Conservation (phyloP, 2,888 invertebrate species). For the Lysandra bellargus region DNA sequence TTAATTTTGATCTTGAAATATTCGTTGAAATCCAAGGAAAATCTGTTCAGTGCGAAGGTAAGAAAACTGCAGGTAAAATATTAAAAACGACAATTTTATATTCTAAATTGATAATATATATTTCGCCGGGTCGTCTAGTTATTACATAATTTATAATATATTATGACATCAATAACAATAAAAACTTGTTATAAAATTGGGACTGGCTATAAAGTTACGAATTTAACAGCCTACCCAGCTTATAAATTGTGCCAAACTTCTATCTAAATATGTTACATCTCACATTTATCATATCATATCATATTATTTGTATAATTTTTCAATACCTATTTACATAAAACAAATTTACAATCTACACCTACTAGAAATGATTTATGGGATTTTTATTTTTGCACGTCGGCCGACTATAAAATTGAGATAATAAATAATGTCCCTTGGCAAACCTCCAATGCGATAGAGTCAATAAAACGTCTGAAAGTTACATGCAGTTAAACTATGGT, state of each 20-base stretch:
- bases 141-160: no score
- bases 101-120: no score
- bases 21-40: no score
- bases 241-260: neutral
- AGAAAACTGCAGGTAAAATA: no score
- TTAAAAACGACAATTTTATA: no score
- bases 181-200: no score
- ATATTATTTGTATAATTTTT: neutral
- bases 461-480: conserved; percentile 44
- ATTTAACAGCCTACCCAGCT: neutral
- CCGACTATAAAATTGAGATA: conserved; percentile 62
- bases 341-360: conserved; percentile 42
- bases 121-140: no score
- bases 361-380: conserved; percentile 46
- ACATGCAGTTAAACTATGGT: conserved; percentile 38
- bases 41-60: no score
- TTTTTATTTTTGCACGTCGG: conserved; percentile 58
- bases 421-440: conserved; percentile 64
- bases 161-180: no score
- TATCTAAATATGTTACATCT: neutral
- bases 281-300: neutral
- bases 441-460: conserved; percentile 55
- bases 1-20: no score
- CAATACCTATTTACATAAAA: neutral
- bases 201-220: neutral